Evolutionary conservation across 2,888 invertebrate genomes (phyloP).

Genomic region (Leucania comma): DNA sequence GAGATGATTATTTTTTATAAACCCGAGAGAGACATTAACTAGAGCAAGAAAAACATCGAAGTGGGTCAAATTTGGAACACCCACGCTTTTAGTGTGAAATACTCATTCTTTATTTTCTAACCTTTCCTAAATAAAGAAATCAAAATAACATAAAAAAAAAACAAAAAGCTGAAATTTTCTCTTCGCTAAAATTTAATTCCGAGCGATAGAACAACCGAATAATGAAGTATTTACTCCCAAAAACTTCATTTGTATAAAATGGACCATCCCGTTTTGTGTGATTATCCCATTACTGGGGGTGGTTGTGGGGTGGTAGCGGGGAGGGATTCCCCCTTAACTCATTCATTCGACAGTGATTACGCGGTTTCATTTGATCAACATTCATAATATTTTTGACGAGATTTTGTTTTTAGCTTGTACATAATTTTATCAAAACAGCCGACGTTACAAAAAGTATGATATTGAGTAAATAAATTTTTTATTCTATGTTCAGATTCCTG

Average conservation of each 20-base stretch:
- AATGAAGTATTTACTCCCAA: conserved; percentile 30
- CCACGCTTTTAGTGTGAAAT: too few species aligned
- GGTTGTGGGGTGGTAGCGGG: not conserved
- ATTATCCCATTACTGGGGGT: conserved; percentile 52
- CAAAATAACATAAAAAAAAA: too few species aligned
- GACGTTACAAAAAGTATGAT: too few species aligned
- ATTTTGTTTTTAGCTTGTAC: not conserved
- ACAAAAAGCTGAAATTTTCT: not conserved
- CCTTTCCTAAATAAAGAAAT: too few species aligned
- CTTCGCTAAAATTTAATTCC: not conserved
- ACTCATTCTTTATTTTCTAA: too few species aligned
- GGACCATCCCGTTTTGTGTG: conserved; percentile 44
- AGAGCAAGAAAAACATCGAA: too few species aligned
- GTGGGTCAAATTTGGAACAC: too few species aligned
- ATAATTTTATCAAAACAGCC: not conserved
- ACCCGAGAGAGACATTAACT: too few species aligned
- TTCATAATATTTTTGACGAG: not conserved
- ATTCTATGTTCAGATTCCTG: too few species aligned
- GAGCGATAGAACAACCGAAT: not conserved
- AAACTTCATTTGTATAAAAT: conserved; percentile 49
- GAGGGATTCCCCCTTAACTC: not conserved
- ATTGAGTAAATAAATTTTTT: too few species aligned
- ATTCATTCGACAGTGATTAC: conserved; percentile 27
- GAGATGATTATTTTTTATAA: too few species aligned
- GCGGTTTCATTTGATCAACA: conserved; percentile 35